Evolutionary conservation across 2,797 vertebrate genomes (phyloP), one percentile per base, ranked within the genome.

Genomic region (Neoniphon sammara): DNA sequence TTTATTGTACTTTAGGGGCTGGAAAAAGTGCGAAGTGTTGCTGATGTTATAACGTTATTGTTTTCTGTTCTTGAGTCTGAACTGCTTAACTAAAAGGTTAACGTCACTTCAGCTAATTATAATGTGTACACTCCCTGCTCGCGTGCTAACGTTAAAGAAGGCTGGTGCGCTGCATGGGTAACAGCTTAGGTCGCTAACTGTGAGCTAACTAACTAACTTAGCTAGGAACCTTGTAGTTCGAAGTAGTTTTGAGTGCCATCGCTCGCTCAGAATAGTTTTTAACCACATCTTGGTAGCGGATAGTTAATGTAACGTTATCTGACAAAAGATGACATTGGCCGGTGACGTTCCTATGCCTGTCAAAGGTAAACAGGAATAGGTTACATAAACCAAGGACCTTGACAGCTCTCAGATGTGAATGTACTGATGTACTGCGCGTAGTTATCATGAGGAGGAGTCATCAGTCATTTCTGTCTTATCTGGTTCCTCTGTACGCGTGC

Each of bases 311-410:
- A 44, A 44, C 49, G 8, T 52, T 49, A 59, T 59, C 55, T 70
- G 74, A 70, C 18, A 50, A 27, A 44, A 5, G 42, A 44, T 15
- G 2, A 15, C 11, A 39, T 56, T 30, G 46, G 10, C 3, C 5
- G 8, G 18, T n/a, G 21, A 7, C n/a, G 47, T 70, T 15, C 1
- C 7, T 5, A 0, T n/a, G 53, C n/a, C 9, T 2, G n/a, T 34
- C 15, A 27, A n/a, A 4, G 23, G 10, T 58, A 23, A 59, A 5
- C 18, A 20, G 10, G 34, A 49, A 54, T 49, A 11, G 3, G 55
- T 76, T 77, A 27, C 21, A 47, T 56, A 70, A 82, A 63, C n/a
- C 20, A 52, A 23, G 68, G 63, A 80, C 75, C 25, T 61, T 76
- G 71, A 61, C 53, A 66, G 55, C n/a, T 56, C 11, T 3, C 39